phyloP scores from a whole-genome alignment of 2,888 invertebrate species.

The Gnatocerus cornutus region DNA sequence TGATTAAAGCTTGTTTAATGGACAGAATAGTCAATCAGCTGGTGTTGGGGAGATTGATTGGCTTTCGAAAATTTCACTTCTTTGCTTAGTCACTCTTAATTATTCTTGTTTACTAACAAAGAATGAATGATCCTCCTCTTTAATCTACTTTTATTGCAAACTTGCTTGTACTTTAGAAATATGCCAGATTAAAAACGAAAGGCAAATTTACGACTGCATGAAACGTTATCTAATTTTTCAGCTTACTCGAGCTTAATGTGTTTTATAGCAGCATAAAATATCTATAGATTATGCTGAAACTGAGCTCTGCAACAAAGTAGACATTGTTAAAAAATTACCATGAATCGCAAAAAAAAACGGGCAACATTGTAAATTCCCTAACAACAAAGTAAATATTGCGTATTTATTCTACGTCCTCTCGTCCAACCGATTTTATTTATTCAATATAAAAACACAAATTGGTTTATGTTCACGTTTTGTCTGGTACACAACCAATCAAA shows the following conservation, averaged over 20 bases:
- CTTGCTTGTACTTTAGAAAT: neutral
- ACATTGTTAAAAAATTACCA: neutral
- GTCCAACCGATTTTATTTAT: conserved; percentile 2
- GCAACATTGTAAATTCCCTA: neutral
- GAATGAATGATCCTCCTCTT: neutral
- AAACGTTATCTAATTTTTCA: conserved; percentile 14
- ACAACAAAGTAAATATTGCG: neutral
- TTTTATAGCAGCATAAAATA: conserved; percentile 9
- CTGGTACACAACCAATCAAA: neutral
- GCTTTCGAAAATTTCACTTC: neutral
- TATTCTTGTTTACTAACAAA: neutral
- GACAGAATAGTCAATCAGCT: conserved; percentile 4
- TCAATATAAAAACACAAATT: neutral
- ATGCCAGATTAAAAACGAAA: conserved; percentile 1
- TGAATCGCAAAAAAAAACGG: neutral
- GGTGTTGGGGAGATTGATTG: conserved; percentile 3
- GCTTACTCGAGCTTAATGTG: conserved; percentile 2
- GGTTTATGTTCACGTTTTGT: conserved; percentile 4
- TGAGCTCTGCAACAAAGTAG: conserved; percentile 1
- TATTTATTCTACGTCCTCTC: neutral
- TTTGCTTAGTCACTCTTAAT: neutral
- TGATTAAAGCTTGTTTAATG: conserved; percentile 6
- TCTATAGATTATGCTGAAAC: neutral
- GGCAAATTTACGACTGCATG: neutral
- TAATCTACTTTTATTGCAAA: neutral